Percentiles rank a stretch among this genome's conserved stretches.
Evolutionary conservation across 2,113 vertebrate species (phyloP).

Genomic region (Orcinus orca): DNA sequence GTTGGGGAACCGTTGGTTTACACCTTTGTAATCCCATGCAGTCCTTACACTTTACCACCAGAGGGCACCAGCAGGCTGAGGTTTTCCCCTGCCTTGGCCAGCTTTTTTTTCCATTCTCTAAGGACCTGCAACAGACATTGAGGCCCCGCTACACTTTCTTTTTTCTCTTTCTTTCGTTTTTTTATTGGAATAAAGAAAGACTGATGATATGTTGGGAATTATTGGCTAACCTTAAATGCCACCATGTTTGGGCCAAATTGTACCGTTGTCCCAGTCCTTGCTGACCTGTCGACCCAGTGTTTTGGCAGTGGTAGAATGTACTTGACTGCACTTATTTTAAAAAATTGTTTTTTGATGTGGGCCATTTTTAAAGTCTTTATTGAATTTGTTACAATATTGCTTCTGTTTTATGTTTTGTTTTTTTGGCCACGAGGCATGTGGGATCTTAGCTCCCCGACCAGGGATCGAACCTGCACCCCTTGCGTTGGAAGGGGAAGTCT

Average conservation of each 20-base stretch:
- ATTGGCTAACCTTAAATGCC: neutral
- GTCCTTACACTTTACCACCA: neutral
- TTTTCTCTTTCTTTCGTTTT: too few relatives aligned
- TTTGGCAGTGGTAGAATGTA: neutral
- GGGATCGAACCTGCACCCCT: too few relatives aligned
- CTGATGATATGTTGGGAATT: neutral
- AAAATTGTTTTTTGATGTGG: too few relatives aligned
- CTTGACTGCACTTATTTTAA: neutral
- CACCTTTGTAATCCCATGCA: neutral
- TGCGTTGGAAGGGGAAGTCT: too few relatives aligned
- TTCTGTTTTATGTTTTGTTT: too few relatives aligned
- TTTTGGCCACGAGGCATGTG: too few relatives aligned
- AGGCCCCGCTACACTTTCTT: neutral
- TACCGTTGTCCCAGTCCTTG: neutral
- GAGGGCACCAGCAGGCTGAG: constrained; percentile 46
- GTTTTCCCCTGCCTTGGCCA: neutral
- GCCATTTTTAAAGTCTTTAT: too few relatives aligned
- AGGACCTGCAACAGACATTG: neutral
- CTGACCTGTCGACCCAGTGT: neutral
- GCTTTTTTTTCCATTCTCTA: neutral
- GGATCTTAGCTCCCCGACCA: too few relatives aligned
- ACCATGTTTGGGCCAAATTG: neutral
- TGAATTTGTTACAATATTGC: too few relatives aligned
- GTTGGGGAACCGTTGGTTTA: fast-evolving
- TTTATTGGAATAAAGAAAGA: neutral